phyloP scores from a whole-genome alignment of 2,888 invertebrate species.

The Eupithecia centaureata region DNA sequence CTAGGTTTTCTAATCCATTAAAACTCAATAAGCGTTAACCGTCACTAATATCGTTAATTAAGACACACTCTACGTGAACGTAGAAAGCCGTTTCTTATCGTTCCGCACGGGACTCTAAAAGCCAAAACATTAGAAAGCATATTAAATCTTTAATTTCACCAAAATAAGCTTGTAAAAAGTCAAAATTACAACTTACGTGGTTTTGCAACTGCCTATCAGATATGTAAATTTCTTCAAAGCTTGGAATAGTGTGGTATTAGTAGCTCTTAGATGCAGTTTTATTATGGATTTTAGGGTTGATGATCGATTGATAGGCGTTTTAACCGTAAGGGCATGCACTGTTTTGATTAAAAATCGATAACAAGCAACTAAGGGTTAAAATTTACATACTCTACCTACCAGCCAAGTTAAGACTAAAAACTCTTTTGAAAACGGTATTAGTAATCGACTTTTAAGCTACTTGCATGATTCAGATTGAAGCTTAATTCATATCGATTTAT shows the following conservation, averaged over 20 bases:
- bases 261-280: slow-evolving; percentile 62
- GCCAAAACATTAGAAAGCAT: slow-evolving; percentile 64
- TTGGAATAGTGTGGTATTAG: slow-evolving; percentile 67
- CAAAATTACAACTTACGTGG: slow-evolving; percentile 63
- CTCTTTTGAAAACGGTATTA: no score
- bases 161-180: slow-evolving; percentile 49
- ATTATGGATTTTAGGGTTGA: slow-evolving; percentile 55
- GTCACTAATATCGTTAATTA: slow-evolving; percentile 19
- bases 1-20: not conserved
- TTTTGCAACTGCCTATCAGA: slow-evolving; percentile 74
- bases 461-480: no score
- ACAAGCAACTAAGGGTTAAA: no score
- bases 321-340: slow-evolving; percentile 32
- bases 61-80: slow-evolving; percentile 14
- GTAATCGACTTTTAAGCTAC: no score
- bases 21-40: slow-evolving; percentile 14
- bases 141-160: slow-evolving; percentile 66
- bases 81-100: slow-evolving; percentile 27
- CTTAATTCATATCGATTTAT: no score
- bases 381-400: no score
- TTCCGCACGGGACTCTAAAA: slow-evolving; percentile 46
- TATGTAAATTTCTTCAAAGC: slow-evolving; percentile 73
- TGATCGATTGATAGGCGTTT: slow-evolving; percentile 51
- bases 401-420: no score
- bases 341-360: slow-evolving; percentile 17